Conservation (phyloP, 2,113 vertebrate genomes). For the Paramormyrops kingsleyae region DNA sequence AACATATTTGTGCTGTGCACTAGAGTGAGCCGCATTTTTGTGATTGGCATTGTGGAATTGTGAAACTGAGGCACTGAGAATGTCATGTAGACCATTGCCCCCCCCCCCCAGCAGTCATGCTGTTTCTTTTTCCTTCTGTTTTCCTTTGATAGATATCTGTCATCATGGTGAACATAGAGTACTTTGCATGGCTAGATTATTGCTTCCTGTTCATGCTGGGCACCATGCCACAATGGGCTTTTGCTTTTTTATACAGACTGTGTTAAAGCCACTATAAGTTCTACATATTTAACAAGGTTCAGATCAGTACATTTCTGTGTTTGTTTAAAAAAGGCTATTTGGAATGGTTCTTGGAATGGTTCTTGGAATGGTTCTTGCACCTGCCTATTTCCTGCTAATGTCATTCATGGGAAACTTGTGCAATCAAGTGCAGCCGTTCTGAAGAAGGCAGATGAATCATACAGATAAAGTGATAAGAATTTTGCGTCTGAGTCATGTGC, state of each 20-base stretch:
- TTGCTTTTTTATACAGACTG: conserved; percentile 33
- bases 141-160: conserved; percentile 46
- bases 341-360: not conserved
- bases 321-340: not conserved
- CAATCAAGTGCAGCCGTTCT: not conserved
- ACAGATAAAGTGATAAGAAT: not conserved
- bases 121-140: not conserved
- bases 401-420: not conserved
- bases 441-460: not conserved
- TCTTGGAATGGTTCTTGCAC: not conserved
- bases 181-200: conserved; percentile 40
- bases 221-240: conserved; percentile 23
- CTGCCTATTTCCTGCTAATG: not conserved
- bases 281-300: not conserved
- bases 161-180: not conserved
- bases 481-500: not conserved
- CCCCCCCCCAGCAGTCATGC: not conserved
- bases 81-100: not conserved
- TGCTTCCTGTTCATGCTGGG: conserved; percentile 48
- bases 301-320: not conserved
- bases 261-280: not conserved
- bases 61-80: not conserved
- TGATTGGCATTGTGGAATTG: not conserved
- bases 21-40: not conserved
- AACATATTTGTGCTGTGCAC: not conserved